Base-by-base conservation (phyloP, 2,888 invertebrate species). In the Eristalis arbustorum region DNA sequence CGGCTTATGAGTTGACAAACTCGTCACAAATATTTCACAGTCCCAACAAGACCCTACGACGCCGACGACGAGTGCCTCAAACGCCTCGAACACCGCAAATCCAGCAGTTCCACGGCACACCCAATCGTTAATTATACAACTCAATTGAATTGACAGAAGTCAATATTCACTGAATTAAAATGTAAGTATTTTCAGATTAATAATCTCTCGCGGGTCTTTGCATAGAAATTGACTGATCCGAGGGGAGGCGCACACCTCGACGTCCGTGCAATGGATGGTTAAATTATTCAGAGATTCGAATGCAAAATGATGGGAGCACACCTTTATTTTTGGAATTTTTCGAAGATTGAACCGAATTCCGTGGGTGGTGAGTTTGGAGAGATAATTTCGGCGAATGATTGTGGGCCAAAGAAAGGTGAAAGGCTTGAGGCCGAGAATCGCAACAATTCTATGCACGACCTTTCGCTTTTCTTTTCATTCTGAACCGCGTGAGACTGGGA, bases 121-220 rank as follows among this genome's bases (percentile, higher is more conserved):
- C 71, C 40, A 40, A 40, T 0, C 23, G n/a, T 61, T 71, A 25
- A 71, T 62, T 62, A 61, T 61, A 22, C 61, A 62, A 62, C 28
- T 71, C 42, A 40, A 42, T 71, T 61, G 18, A 62, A 71, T 31
- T 59, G 37, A 71, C 37, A 71, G 28, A 22, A 71, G 25, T n/a
- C 23, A 59, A 11, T 69, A n/a, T 59, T 13, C 23, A 5, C 23
- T 11, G 25, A 59, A 23, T 25, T 23, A 3, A 11, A 59, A 56
- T 13, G 18, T 56, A 56, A 56, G 28, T 42, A 42, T 71, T 42
- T 42, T 3, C 59, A 71, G 40, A 59, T 42, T 31, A 49, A 49
- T 49, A 49, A 49, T 49, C 49, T 49, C 49, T 18, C 18, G 49
- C 18, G 49, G 25, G 40, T 25, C 61, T 71, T 71, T 61, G 61